Base-by-base conservation (phyloP, 2,888 invertebrate species). In the Mythimna ferrago region DNA sequence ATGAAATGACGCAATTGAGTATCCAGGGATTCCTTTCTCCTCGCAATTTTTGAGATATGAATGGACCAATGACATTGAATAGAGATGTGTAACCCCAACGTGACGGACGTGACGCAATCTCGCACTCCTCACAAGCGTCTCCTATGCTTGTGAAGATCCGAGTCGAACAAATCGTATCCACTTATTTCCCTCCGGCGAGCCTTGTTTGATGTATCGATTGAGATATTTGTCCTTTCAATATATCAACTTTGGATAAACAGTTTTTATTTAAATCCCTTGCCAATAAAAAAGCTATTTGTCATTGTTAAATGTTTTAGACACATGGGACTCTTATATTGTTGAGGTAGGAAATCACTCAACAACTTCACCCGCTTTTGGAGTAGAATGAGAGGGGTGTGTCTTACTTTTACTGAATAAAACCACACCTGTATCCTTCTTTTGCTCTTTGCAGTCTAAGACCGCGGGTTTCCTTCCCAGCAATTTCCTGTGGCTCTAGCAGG, bases 181-280 rank as follows among this genome's bases (percentile, higher is more conserved):
- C 67, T 82, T 65, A 76, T 71, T 72, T 62, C 56, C 68, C 66
- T 63, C 38, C 44, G 62, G 67, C 57, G 51, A 61, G 26, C 53
- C 35, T 51, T 65, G 48, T 67, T 70, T 72, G 61, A 70, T 71
- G 48, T 72, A 76, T 73, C 53, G 66, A 81, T 70, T 69, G 63
- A 71, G 60, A n/a, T 65, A 71, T 69, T 72, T 64, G 63, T 71
- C 48, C 2, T 32, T 71, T 54, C 57, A 44, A 70, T 51, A 76
- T 60, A 26, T 44, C 6, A 51, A 19, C 16, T 26, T 73, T 62
- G 16, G 26, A 66, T 74, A 62, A 61, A 62, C 6, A 54, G 32
- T 53, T 44, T 51, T 35, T n/a, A 64, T 56, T 51, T 19, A 69
- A 63, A 44, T 62, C 53, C 3, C 11, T 48, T 26, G n/a, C 56